Base-by-base conservation (phyloP, 2,888 invertebrate genomes). In the Drosophila buzzatii region DNA sequence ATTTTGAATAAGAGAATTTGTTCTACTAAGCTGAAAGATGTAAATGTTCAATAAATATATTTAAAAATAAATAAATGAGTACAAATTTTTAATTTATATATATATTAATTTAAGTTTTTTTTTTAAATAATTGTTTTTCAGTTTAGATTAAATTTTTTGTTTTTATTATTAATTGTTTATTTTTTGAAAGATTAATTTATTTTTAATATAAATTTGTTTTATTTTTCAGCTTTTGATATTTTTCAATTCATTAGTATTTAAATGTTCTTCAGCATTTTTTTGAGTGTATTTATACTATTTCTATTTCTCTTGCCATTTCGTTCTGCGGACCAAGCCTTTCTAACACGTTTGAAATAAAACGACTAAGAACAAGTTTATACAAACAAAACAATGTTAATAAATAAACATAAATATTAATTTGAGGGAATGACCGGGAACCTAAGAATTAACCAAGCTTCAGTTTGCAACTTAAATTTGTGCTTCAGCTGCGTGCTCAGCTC, bases 371-470 rank as follows among this genome's bases (percentile, higher is more conserved):
- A 85, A 89, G 85, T 86, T 86, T 86, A 79, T 71, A 76, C 73
- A 79, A 90, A 76, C 72, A 79, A 90, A 89, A 81, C 87, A 84
- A 82, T 85, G 86, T 85, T 85, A 89, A 86, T 90, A 86, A 86
- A 89, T 89, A 77, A 72, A 78, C 77, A 86, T 86, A 88, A 86
- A 86, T 86, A 86, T 90, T 86, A 89, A 90, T 86, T 89, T 90
- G 88, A 79, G 86, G 88, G 88, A 85, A 81, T 74, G 83, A 70
- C 69, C 72, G 86, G 84, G 77, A 77, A 65, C 52, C 60, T 51
- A 84, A 76, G 75, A 62, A 71, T 56, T 53, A 68, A 39, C 58
- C 60, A 68, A 64, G 42, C 33, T 60, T 57, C 61, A 44, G 51
- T 41, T 33, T 18, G 41, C 27, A 63, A 20, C 37, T 37, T 41